These are phyloP conservation scores for Aethes cnicana DNA, from an alignment of 2,888 invertebrate genomes.

Conservation along the genomic window DNA sequence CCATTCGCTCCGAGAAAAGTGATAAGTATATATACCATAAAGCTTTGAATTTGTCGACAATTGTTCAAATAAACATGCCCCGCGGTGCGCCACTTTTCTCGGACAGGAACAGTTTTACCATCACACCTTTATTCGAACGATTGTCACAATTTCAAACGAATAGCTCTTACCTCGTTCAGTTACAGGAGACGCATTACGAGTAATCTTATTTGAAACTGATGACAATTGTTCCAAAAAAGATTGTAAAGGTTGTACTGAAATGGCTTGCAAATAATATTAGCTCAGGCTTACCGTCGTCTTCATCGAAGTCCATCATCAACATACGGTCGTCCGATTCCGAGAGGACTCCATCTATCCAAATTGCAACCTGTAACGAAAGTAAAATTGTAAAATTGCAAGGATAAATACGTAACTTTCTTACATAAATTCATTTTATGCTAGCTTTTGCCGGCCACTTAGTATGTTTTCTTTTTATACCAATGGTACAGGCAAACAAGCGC, in stretches of 20 bases:
- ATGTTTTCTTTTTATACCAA: too few species aligned
- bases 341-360: slow-evolving; percentile 74
- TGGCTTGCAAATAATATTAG: not conserved
- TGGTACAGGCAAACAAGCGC: too few species aligned
- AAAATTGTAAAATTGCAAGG: not conserved
- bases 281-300: slow-evolving; percentile 66
- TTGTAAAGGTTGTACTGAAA: not conserved
- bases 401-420: too few species aligned
- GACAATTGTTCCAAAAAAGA: slow-evolving; percentile 49
- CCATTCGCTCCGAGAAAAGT: slow-evolving; percentile 45
- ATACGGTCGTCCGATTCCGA: slow-evolving; percentile 72
- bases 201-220: slow-evolving; percentile 41
- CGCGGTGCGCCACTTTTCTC: slow-evolving; percentile 36
- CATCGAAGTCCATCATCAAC: slow-evolving; percentile 78
- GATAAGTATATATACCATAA: slow-evolving; percentile 25
- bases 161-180: slow-evolving; percentile 43
- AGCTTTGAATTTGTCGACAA: slow-evolving; percentile 48
- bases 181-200: slow-evolving; percentile 9
- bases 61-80: slow-evolving; percentile 44
- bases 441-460: too few species aligned
- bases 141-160: slow-evolving; percentile 56
- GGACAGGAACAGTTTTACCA: slow-evolving; percentile 12
- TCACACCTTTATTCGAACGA: slow-evolving; percentile 45
- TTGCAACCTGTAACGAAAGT: slow-evolving; percentile 53
- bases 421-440: too few species aligned